Evolutionary conservation across 2,888 invertebrate species (phyloP).

Genomic region (Chrysina gloriosa): DNA sequence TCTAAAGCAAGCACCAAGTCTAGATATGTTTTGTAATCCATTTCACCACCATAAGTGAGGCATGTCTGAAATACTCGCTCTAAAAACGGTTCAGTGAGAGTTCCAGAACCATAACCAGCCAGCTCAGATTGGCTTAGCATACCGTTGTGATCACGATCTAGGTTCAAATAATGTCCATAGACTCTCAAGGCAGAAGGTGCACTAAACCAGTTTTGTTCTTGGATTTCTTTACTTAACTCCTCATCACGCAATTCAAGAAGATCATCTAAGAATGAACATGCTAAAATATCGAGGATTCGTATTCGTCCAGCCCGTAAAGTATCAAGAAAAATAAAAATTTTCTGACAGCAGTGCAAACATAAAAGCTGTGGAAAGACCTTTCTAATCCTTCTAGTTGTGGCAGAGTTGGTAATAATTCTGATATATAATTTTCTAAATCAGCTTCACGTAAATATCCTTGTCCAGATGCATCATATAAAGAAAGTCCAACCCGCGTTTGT

Average conservation of each 20-base stretch:
- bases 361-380: constrained; percentile 94
- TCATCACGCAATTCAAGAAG: constrained; percentile 75
- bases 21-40: constrained; percentile 97
- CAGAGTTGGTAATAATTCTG: constrained; percentile 91
- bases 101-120: constrained; percentile 90
- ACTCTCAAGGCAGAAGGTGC: constrained; percentile 89
- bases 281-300: constrained; percentile 90
- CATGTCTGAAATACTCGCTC: constrained; percentile 96
- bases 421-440: constrained; percentile 94
- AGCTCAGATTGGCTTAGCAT: constrained; percentile 94
- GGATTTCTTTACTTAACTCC: constrained; percentile 79
- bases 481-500: constrained; percentile 93
- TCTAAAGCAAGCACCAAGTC: constrained; percentile 94
- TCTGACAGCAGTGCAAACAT: constrained; percentile 94
- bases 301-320: constrained; percentile 88
- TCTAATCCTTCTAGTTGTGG: constrained; percentile 91
- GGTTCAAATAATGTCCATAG: constrained; percentile 92
- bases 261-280: constrained; percentile 92
- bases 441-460: constrained; percentile 73
- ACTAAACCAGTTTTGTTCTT: constrained; percentile 93
- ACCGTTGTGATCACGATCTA: constrained; percentile 95
- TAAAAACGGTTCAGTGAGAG: constrained; percentile 89
- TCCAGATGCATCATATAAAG: constrained; percentile 92
- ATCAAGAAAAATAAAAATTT: constrained; percentile 96
- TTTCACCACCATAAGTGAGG: constrained; percentile 92